Base-by-base conservation (phyloP, 1,140 invertebrate genomes). In the Rhagoletis pomonella region DNA sequence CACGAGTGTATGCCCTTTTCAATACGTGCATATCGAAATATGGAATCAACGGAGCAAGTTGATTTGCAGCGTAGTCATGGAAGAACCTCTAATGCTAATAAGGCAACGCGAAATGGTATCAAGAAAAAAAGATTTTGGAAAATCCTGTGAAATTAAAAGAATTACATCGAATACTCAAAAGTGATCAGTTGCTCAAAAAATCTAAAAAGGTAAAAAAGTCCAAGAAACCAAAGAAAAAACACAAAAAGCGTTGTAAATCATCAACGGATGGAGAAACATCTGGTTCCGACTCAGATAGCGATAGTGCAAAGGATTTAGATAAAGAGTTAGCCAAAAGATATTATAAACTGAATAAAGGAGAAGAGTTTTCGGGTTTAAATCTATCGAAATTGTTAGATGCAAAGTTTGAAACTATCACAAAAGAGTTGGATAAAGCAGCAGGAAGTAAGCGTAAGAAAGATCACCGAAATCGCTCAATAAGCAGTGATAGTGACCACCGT, bases 81-180 rank as follows among this genome's bases (percentile, higher is more conserved):
- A 99, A 93, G 98, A 99, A 94, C 98, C 98, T 1, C 92, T 98
- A 50, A 96, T 97, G 90, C 94, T 95, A 3, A 98, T 98, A 1
- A 97, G 97, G 90, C 96, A 97, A 92, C 95, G 96, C 87, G 97
- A 98, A 93, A 95, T 97, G 92, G 97, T 98, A 93, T 96, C 96
- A 0, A 94, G 96, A n/a, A n/a, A 64, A 95, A 95, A 85, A 96
- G 97, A 89, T 93, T 98, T 91, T 98, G 9, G 96, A 97, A 89
- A 99, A 98, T 95, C 97, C 98, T n/a, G 95, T 98, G 0, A 97
- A 97, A 93, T 94, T 98, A 88, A 97, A 97, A 90, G 96, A 97
- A 93, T 92, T 98, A 1, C 95, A 97, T 91, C 95, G 97, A 90
- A 94, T 97, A 90, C 95, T 98, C 89, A 94, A 95, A 91, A 93